A percentile compares a stretch with the other conserved stretches of the same genome.
Conservation (phyloP, 2,797 vertebrate genomes). For the Darevskia nairensis region DNA sequence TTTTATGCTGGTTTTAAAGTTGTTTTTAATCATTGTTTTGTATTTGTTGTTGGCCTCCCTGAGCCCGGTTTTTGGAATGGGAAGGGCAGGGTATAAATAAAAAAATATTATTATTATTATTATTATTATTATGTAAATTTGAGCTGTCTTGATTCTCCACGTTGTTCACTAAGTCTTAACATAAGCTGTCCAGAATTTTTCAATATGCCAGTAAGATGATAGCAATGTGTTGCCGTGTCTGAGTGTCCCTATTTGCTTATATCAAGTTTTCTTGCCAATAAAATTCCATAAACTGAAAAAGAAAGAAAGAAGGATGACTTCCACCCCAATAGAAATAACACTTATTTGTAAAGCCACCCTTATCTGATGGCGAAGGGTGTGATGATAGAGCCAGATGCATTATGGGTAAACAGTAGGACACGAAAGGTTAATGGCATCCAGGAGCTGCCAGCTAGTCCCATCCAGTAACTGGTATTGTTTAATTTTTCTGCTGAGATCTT, state of each 20-base stretch:
- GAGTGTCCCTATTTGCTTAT: too few relatives aligned
- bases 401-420: not conserved
- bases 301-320: not conserved
- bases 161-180: slow-evolving; percentile 42
- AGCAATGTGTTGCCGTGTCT: too few relatives aligned
- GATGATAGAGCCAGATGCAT: not conserved
- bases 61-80: too few relatives aligned
- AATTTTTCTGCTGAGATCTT: slow-evolving; percentile 64
- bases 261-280: too few relatives aligned
- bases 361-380: fast-evolving
- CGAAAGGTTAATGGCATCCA: not conserved
- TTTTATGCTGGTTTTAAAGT: too few relatives aligned
- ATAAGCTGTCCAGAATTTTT: slow-evolving; percentile 45
- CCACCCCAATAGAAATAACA: not conserved
- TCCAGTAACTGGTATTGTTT: slow-evolving; percentile 47
- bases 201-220: slow-evolving; percentile 11
- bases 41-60: too few relatives aligned
- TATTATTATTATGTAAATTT: not conserved
- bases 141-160: slow-evolving; percentile 45
- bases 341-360: fast-evolving
- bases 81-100: too few relatives aligned
- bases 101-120: too few relatives aligned
- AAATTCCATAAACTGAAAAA: too few relatives aligned
- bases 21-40: too few relatives aligned
- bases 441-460: slow-evolving; percentile 21